These are phyloP conservation scores for Parnassius glacialis DNA, from an alignment of 2,888 invertebrate genomes.

Conservation along the genomic window DNA sequence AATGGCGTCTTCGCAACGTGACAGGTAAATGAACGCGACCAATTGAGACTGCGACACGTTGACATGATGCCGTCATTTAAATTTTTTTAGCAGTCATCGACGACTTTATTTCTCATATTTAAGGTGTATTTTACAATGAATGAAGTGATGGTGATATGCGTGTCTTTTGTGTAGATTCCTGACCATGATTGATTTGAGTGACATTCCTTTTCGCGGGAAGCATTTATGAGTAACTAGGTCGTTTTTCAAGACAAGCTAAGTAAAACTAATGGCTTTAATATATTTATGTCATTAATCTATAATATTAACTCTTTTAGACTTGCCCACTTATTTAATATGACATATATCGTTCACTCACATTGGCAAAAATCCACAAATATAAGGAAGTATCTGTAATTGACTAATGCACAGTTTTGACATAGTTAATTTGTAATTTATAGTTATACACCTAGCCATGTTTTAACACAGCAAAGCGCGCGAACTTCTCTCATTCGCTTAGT, in stretches of 20 bases:
- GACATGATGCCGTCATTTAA: slow-evolving; percentile 32
- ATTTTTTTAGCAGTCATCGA: slow-evolving; percentile 1
- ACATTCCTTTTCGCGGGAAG: slow-evolving; percentile 20
- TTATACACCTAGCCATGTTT: too few species aligned
- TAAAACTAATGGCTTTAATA: neutral
- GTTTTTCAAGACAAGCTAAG: neutral
- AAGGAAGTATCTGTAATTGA: too few species aligned
- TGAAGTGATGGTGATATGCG: neutral
- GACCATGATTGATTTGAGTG: slow-evolving; percentile 30
- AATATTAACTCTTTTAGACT: too few species aligned
- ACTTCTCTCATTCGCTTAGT: too few species aligned
- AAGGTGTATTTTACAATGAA: slow-evolving; percentile 21
- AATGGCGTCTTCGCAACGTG: slow-evolving; percentile 37
- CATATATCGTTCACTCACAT: too few species aligned
- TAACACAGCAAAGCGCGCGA: too few species aligned
- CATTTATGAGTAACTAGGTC: slow-evolving; percentile 2
- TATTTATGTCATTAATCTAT: too few species aligned
- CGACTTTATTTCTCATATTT: neutral
- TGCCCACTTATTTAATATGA: too few species aligned
- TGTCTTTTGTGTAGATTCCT: slow-evolving; percentile 19
- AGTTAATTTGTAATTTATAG: too few species aligned
- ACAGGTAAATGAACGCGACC: slow-evolving; percentile 43
- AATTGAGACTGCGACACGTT: slow-evolving; percentile 40
- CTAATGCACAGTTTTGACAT: too few species aligned
- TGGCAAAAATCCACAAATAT: too few species aligned